Percentiles rank a stretch among this genome's conserved stretches.
Evolutionary conservation across 2,113 vertebrate species (phyloP).

Genomic region (Hydrolagus affinis): DNA sequence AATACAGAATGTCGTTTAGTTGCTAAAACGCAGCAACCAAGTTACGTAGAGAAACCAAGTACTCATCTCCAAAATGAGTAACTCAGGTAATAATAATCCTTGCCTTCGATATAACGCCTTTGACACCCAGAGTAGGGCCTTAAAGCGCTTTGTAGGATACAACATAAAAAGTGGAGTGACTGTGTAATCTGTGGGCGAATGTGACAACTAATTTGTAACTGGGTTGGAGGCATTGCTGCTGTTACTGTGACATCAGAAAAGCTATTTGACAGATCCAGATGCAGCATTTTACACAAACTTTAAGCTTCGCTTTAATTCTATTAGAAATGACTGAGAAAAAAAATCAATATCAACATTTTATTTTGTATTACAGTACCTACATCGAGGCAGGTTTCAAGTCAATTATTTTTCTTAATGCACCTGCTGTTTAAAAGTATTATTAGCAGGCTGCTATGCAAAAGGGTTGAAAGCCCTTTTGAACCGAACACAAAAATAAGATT

Average conservation of each 20-base stretch:
- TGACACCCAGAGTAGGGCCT: too few relatives aligned
- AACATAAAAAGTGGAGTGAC: too few relatives aligned
- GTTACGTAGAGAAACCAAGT: too few relatives aligned
- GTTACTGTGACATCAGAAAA: constrained; percentile 1
- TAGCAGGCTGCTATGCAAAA: not conserved
- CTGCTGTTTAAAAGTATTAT: not conserved
- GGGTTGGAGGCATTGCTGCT: too few relatives aligned
- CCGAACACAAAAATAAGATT: not conserved
- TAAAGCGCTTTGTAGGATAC: too few relatives aligned
- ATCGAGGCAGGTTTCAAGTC: not conserved
- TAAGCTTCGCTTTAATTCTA: not conserved
- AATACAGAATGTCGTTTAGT: too few relatives aligned
- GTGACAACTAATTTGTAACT: too few relatives aligned
- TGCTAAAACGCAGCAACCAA: too few relatives aligned
- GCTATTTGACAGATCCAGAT: not conserved
- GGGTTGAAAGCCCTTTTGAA: not conserved
- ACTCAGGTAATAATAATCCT: too few relatives aligned
- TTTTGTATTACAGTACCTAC: not conserved
- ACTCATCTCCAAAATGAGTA: too few relatives aligned
- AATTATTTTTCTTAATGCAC: not conserved
- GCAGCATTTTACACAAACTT: not conserved
- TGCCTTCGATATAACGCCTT: too few relatives aligned
- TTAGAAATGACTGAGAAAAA: not conserved
- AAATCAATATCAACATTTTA: not conserved
- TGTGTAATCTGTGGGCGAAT: too few relatives aligned